Evolutionary conservation across 2,888 invertebrate species (phyloP).

Genomic region (Loripinus fragilis): DNA sequence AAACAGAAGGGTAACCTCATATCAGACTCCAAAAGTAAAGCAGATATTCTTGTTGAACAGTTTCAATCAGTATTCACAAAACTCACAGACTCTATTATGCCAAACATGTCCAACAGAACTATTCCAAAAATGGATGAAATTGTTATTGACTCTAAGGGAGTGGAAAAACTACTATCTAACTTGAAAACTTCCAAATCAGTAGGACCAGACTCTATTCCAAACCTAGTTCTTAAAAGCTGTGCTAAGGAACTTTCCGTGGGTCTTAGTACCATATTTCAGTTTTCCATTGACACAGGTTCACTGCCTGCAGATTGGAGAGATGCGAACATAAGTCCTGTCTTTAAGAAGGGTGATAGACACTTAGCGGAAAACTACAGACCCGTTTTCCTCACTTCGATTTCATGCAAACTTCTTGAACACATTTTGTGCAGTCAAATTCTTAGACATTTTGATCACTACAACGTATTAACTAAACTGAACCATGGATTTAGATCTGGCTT

Average conservation of each 20-base stretch:
- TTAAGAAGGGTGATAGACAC: not conserved
- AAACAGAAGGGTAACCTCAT: not conserved
- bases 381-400: not conserved
- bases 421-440: not conserved
- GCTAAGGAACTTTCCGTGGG: too few species aligned
- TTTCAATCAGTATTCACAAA: too few species aligned
- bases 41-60: not conserved
- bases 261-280: too few species aligned
- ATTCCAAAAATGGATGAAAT: too few species aligned
- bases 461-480: not conserved
- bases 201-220: too few species aligned
- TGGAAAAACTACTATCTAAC: not conserved
- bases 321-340: too few species aligned
- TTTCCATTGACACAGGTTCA: too few species aligned
- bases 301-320: too few species aligned
- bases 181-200: not conserved
- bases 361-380: constrained; percentile 17
- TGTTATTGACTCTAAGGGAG: not conserved
- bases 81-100: too few species aligned
- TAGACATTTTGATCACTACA: constrained; percentile 3
- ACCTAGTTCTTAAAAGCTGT: too few species aligned
- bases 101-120: too few species aligned
- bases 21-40: not conserved
- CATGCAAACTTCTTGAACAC: constrained; percentile 13
- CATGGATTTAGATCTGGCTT: too few species aligned